These are phyloP conservation scores for Matsumurasca onukii DNA, from an alignment of 1,140 invertebrate genomes.

Conservation along the genomic window DNA sequence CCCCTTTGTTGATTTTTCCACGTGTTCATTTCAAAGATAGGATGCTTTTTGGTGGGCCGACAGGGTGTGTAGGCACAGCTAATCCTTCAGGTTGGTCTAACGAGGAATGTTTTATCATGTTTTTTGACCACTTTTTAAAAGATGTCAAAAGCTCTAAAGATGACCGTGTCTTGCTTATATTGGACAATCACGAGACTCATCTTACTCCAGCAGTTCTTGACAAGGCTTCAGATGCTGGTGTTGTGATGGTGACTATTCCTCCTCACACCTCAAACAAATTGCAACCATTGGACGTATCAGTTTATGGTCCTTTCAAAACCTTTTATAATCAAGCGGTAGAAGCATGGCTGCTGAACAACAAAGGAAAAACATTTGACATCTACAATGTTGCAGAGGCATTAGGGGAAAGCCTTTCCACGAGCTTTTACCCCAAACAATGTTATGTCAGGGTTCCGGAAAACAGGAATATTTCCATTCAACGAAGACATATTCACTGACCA, in stretches of 20 bases:
- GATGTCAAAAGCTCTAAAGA: conserved; percentile 18
- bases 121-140: conserved; percentile 29
- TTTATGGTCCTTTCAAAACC: conserved; percentile 35
- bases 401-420: background rate
- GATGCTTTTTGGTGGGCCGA: conserved; percentile 40
- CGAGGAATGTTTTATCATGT: conserved; percentile 22
- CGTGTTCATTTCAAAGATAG: conserved; percentile 43
- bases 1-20: conserved; percentile 49
- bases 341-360: conserved; percentile 32
- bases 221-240: conserved; percentile 37
- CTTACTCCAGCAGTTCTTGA: background rate
- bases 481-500: conserved; percentile 35
- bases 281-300: conserved; percentile 47
- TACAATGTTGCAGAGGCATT: background rate
- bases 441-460: conserved; percentile 31
- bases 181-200: conserved; percentile 32
- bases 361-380: conserved; percentile 24
- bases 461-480: conserved; percentile 36
- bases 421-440: conserved; percentile 26
- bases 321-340: conserved; percentile 30
- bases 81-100: conserved; percentile 35
- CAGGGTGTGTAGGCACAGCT: conserved; percentile 25
- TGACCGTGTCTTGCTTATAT: conserved; percentile 34
- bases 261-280: conserved; percentile 40
- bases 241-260: conserved; percentile 42